Conservation (phyloP, 1,140 invertebrate genomes). For the Colletes gigas region DNA sequence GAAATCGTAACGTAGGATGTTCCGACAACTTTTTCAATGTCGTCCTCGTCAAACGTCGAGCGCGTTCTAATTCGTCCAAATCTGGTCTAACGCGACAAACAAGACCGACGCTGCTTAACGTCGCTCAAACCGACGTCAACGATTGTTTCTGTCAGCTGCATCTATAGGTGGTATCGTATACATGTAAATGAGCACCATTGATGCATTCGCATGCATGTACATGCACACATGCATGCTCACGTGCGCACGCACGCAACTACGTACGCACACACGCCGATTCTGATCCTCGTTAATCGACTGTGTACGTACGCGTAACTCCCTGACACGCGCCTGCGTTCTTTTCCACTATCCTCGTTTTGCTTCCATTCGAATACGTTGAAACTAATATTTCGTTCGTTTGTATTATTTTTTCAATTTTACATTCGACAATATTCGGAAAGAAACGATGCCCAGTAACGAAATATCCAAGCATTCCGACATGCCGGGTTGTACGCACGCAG, state of each 20-base stretch:
- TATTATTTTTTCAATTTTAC: too few relatives aligned
- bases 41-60: neutral
- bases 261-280: slow-evolving; percentile 17
- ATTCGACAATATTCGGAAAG: too few relatives aligned
- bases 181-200: slow-evolving; percentile 28
- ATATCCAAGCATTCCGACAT: too few relatives aligned
- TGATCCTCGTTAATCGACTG: slow-evolving; percentile 47
- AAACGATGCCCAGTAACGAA: neutral
- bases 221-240: neutral
- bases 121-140: neutral
- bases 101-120: neutral
- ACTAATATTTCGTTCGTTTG: too few relatives aligned
- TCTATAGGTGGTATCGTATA: neutral
- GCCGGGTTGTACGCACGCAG: neutral
- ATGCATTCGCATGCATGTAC: slow-evolving; percentile 9
- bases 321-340: slow-evolving; percentile 40
- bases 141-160: neutral
- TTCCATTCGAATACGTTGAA: neutral
- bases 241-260: slow-evolving; percentile 25
- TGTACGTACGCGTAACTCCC: slow-evolving; percentile 30
- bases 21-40: too few relatives aligned
- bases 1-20: too few relatives aligned
- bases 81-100: neutral
- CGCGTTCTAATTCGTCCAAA: neutral
- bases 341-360: neutral